phyloP scores from a whole-genome alignment of 2,113 vertebrate genomes.

The Nibea coibor region DNA sequence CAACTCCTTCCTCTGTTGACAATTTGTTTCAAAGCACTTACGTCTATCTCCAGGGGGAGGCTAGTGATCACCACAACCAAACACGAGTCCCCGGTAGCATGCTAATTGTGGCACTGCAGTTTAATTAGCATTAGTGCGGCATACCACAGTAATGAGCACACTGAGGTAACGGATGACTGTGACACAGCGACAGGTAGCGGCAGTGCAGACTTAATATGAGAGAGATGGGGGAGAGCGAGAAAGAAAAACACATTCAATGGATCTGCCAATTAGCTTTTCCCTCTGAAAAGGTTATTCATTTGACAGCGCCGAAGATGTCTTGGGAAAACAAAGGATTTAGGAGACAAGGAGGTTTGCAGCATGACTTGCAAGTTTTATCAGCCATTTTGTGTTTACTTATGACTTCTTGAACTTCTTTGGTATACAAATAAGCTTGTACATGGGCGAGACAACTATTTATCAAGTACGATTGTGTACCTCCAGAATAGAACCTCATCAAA shows the following conservation, averaged over 20 bases:
- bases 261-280: slow-evolving; percentile 74
- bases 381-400: slow-evolving; percentile 58
- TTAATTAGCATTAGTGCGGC: slow-evolving; percentile 71
- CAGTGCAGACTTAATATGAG: slow-evolving; percentile 63
- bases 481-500: neutral
- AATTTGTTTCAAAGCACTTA: slow-evolving; percentile 43
- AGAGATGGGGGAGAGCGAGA: neutral
- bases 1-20: slow-evolving; percentile 38
- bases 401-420: slow-evolving; percentile 44
- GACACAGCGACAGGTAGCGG: slow-evolving; percentile 66
- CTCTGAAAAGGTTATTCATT: slow-evolving; percentile 73
- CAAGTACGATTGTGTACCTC: neutral
- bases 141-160: slow-evolving; percentile 74
- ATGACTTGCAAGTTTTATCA: slow-evolving; percentile 66
- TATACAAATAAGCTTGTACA: slow-evolving; percentile 16
- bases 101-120: slow-evolving; percentile 67
- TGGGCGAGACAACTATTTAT: slow-evolving; percentile 14
- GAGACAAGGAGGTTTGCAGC: slow-evolving; percentile 42
- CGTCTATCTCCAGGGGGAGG: slow-evolving; percentile 38
- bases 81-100: slow-evolving; percentile 56
- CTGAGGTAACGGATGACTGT: slow-evolving; percentile 68
- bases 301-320: slow-evolving; percentile 59
- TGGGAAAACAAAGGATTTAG: slow-evolving; percentile 63
- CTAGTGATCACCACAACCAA: slow-evolving; percentile 47
- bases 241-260: slow-evolving; percentile 45